Evolutionary conservation across 2,113 vertebrate genomes (phyloP).

Genomic region (Pseudorectes ferrugineus): DNA sequence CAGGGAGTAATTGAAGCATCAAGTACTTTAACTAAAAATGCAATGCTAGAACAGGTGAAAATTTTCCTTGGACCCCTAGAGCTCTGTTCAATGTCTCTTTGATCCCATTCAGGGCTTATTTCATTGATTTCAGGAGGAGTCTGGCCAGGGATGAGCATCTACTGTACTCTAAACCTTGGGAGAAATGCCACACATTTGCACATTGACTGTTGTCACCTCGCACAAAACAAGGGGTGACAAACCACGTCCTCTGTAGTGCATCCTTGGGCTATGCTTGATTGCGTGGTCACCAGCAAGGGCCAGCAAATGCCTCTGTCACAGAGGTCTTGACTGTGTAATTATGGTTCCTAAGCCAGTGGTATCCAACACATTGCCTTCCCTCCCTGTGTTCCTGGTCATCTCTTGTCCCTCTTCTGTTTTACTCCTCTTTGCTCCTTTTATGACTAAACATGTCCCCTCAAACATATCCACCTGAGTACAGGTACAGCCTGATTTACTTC

Average conservation of each 20-base stretch:
- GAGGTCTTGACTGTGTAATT: neutral
- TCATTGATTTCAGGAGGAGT: neutral
- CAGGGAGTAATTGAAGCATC: neutral
- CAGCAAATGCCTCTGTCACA: neutral
- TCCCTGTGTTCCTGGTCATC: neutral
- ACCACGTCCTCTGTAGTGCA: rapidly evolving
- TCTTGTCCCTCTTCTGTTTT: neutral
- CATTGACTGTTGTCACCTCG: neutral
- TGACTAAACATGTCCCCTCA: neutral
- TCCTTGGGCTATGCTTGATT: neutral
- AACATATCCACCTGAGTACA: neutral
- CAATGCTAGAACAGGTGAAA: neutral
- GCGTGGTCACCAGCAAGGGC: neutral
- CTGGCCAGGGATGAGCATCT: neutral
- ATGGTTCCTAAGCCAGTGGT: neutral
- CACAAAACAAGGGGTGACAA: neutral
- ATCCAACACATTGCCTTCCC: neutral
- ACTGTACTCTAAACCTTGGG: neutral
- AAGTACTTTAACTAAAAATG: neutral
- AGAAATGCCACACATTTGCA: neutral
- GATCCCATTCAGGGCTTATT: neutral
- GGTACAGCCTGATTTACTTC: neutral
- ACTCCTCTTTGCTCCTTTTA: neutral
- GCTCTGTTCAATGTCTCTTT: neutral
- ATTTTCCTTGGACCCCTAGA: neutral